Evolutionary conservation across 2,888 invertebrate genomes (phyloP), one percentile per base, ranked within the genome.

Genomic region (Gonocerus acuteangulatus): DNA sequence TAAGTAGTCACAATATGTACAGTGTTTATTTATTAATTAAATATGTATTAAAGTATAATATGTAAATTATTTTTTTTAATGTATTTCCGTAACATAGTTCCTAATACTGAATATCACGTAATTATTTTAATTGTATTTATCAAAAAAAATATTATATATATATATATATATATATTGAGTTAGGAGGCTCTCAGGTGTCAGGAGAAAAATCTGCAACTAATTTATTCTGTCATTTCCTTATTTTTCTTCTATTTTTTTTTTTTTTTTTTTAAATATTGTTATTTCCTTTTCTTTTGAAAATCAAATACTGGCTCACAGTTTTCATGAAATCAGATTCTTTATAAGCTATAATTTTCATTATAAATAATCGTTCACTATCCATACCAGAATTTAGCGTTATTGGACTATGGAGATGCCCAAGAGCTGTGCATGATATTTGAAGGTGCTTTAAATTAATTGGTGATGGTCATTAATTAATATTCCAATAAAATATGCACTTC

Each of bases 31-130:
- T 64, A 61, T 64, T 58, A 61, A 64, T 48, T 58, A 60, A 61
- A 61, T 63, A 36, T 62, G 59, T 58, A 62, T 60, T 44, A 62
- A 60, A 57, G 34, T 62, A 60, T 57, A 45, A 61, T 61, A 57
- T 62, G 62, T 63, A 65, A 61, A 65, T 63, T 59, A 62, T 65
- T 65, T 63, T 65, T 63, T 63, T 61, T 51, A 60, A 61, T 52
- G 48, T 49, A 32, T 62, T 66, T 66, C 66, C 63, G 62, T 64
- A 66, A 64, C 64, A 66, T 66, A 66, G 66, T 66, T 66, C 66
- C 66, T 66, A 66, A 65, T 64, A 62, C 56, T 56, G 61, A 42
- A 39, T 54, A 48, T 56, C 44, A 56, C 54, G 61, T 54, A 54
- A 48, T 52, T 61, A 51, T 60, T 49, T 39, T 60, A 42, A 61